Evolutionary conservation across 2,797 vertebrate species (phyloP).

Genomic region (Cossypha heuglini): DNA sequence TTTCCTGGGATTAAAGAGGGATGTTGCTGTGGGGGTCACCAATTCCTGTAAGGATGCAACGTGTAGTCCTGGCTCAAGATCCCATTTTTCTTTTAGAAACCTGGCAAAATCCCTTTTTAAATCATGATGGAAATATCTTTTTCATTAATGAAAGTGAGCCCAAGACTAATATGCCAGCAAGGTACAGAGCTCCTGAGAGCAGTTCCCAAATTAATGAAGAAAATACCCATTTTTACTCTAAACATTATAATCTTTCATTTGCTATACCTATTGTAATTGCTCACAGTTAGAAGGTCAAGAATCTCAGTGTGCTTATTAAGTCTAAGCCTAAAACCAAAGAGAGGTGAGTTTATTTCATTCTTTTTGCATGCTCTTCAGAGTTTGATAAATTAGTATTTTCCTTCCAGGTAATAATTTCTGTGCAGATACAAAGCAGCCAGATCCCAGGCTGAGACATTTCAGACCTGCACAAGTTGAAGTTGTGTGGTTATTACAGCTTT

Average conservation of each 20-base stretch:
- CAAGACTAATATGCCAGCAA: neutral
- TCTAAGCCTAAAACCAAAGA: neutral
- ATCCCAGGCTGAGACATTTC: neutral
- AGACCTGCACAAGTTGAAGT: neutral
- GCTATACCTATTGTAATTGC: neutral
- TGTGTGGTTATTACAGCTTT: neutral
- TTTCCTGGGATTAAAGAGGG: neutral
- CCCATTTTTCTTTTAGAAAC: neutral
- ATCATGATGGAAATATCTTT: neutral
- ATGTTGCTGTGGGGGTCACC: neutral
- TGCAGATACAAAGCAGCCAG: neutral
- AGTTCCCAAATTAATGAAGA: neutral
- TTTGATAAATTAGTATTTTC: neutral
- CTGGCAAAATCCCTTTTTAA: neutral
- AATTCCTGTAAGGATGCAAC: neutral
- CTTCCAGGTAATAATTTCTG: neutral
- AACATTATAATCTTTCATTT: neutral
- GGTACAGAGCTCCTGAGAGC: neutral
- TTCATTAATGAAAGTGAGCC: neutral
- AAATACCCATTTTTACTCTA: neutral
- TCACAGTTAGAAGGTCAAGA: neutral
- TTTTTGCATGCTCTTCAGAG: neutral
- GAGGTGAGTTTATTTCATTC: rapidly evolving
- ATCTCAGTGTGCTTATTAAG: neutral
- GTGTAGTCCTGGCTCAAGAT: neutral